Percentiles rank a stretch among this genome's conserved stretches.
These are phyloP conservation scores for Heliconius erato DNA, from an alignment of 2,888 invertebrate genomes.

Conservation along the genomic window DNA sequence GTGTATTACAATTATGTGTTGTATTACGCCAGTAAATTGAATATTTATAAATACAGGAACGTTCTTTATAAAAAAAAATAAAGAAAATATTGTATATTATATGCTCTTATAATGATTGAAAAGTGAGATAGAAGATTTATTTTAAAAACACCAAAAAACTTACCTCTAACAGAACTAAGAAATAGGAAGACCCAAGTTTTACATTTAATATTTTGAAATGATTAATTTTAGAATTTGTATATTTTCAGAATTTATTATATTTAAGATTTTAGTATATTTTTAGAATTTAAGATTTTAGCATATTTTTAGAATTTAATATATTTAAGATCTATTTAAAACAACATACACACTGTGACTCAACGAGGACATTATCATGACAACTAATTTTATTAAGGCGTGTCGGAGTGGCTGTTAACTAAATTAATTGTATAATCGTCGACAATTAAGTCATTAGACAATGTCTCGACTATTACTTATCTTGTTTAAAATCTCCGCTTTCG, in stretches of 20 bases:
- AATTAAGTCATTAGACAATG: constrained; percentile 46
- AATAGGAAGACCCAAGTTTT: neutral
- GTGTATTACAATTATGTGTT: neutral
- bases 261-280: too few relatives aligned
- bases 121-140: neutral
- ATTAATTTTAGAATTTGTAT: neutral
- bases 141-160: neutral
- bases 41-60: neutral
- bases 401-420: constrained; percentile 45
- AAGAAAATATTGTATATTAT: neutral
- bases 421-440: constrained; percentile 54
- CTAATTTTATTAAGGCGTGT: constrained; percentile 39
- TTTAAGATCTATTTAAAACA: neutral
- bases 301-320: neutral
- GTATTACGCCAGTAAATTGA: neutral
- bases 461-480: neutral
- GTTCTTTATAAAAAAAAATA: too few relatives aligned
- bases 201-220: neutral
- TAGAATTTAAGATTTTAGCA: too few relatives aligned
- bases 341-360: constrained; percentile 29
- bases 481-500: neutral
- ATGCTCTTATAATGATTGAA: neutral
- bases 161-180: neutral
- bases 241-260: neutral
- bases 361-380: constrained; percentile 33